These are phyloP conservation scores for Phalacrocorax pelagicus DNA, from an alignment of 2,113 vertebrate species.

Conservation along the genomic window DNA sequence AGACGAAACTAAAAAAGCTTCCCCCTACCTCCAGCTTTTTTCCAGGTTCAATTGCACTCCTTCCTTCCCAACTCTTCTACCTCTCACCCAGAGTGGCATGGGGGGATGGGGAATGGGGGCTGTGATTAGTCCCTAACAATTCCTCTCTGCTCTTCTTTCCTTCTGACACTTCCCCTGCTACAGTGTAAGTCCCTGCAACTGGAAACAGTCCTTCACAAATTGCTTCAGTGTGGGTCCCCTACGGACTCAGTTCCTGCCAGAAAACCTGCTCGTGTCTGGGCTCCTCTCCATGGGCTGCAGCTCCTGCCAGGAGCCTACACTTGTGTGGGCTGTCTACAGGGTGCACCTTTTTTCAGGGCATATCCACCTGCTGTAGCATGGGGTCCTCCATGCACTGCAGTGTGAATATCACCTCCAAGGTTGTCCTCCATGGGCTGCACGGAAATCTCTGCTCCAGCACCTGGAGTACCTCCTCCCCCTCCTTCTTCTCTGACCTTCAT, in stretches of 20 bases:
- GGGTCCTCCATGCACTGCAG: neutral
- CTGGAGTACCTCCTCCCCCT: neutral
- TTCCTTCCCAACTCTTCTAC: neutral
- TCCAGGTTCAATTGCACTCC: neutral
- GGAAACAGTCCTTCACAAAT: neutral
- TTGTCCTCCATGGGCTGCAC: neutral
- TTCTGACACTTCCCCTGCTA: neutral
- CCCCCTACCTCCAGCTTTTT: accelerated
- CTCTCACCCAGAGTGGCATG: too few species aligned
- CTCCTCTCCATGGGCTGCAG: neutral
- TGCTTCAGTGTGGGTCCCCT: neutral
- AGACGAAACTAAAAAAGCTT: neutral
- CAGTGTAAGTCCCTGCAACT: neutral
- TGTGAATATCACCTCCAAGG: neutral
- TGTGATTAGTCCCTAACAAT: neutral
- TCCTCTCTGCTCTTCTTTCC: neutral
- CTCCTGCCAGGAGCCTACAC: neutral
- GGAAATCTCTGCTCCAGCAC: neutral
- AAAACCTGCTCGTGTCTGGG: neutral
- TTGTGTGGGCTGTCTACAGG: neutral
- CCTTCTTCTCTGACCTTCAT: neutral
- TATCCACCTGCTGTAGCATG: neutral
- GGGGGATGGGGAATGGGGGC: accelerated
- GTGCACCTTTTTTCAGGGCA: neutral
- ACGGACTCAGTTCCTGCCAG: neutral